phyloP scores from a whole-genome alignment of 2,113 vertebrate genomes.

The Bubalus kerabau region DNA sequence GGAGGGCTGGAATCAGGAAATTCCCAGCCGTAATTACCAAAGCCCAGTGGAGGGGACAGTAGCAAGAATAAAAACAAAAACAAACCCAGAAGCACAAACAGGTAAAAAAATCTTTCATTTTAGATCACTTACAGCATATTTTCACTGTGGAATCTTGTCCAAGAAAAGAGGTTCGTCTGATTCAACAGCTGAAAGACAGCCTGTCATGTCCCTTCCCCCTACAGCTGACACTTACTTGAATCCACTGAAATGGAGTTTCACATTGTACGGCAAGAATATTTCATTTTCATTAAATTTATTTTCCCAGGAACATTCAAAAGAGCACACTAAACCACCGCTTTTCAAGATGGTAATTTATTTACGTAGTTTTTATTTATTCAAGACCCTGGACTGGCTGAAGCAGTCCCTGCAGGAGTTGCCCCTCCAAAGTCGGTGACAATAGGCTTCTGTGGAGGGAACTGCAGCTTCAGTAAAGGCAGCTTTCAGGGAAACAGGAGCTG shows the following conservation, averaged over 20 bases:
- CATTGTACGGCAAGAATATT: background rate
- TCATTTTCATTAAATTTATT: conserved; percentile 28
- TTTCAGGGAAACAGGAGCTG: conserved; percentile 61
- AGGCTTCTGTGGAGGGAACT: conserved; percentile 61
- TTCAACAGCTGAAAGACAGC: conserved; percentile 33
- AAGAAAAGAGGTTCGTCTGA: conserved; percentile 14
- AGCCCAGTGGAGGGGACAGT: background rate
- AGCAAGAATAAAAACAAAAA: background rate
- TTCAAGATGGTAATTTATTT: conserved; percentile 38
- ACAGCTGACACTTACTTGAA: background rate
- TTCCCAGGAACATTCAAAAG: conserved; percentile 38
- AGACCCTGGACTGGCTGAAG: conserved; percentile 18
- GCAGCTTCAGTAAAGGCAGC: conserved; percentile 48
- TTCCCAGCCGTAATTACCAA: conserved; percentile 1
- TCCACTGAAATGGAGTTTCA: background rate
- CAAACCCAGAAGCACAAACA: background rate
- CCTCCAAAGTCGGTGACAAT: conserved; percentile 66
- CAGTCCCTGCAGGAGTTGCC: conserved; percentile 63
- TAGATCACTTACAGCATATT: background rate
- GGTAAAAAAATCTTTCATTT: background rate
- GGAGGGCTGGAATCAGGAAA: conserved; percentile 36
- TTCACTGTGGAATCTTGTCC: background rate
- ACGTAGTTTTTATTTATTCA: conserved; percentile 56
- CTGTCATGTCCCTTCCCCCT: background rate
- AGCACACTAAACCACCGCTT: background rate